These are phyloP conservation scores for Coregonus clupeaformis DNA, from an alignment of 2,113 vertebrate genomes.

Conservation along the genomic window DNA sequence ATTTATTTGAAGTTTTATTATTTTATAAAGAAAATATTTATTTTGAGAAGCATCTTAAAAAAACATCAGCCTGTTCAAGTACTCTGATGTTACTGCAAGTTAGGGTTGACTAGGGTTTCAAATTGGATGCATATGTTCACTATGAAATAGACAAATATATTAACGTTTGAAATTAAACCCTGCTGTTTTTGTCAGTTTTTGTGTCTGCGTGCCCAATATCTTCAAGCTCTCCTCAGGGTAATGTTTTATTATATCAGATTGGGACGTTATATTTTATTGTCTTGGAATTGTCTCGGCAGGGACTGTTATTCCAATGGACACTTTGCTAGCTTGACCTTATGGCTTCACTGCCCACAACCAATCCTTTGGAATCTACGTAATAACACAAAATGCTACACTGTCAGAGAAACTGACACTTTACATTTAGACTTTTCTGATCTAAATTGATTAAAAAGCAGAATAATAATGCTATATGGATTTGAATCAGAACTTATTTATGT, in stretches of 20 bases:
- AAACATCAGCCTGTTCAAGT: slow-evolving; percentile 51
- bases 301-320: no score
- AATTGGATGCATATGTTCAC: slow-evolving; percentile 89
- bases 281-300: no score
- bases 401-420: background rate
- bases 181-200: slow-evolving; percentile 70
- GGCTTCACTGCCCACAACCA: background rate
- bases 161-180: slow-evolving; percentile 97
- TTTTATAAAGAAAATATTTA: slow-evolving; percentile 74
- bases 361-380: background rate
- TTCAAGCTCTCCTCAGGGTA: no score
- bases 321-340: background rate
- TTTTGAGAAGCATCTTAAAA: slow-evolving; percentile 72
- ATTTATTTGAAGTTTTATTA: slow-evolving; percentile 96
- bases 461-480: background rate
- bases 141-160: slow-evolving; percentile 98
- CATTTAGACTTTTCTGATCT: background rate
- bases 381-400: background rate
- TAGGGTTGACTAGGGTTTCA: slow-evolving; percentile 69
- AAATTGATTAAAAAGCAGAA: no score
- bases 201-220: background rate
- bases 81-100: slow-evolving; percentile 80
- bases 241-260: no score
- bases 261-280: no score
- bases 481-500: background rate